Evolutionary conservation across 2,113 vertebrate species (phyloP).

Genomic region (Ornithorhynchus anatinus): DNA sequence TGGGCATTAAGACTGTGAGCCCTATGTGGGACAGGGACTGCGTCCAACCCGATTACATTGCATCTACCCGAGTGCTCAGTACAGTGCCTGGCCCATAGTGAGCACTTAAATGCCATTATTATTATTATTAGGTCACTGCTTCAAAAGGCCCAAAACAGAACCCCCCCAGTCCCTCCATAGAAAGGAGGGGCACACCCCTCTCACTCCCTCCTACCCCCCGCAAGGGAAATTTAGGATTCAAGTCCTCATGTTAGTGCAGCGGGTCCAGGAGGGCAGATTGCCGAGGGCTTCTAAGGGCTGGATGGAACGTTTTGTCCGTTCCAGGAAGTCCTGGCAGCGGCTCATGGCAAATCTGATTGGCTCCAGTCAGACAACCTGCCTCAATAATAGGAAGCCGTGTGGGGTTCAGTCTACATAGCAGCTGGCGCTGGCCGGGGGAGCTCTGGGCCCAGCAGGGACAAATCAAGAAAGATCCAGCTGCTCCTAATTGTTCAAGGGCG

Average conservation of each 20-base stretch:
- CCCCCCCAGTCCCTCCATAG: not conserved
- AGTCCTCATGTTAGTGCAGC: constrained; percentile 14
- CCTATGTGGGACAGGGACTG: too few species aligned
- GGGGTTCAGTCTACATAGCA: constrained; percentile 30
- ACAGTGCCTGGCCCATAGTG: too few species aligned
- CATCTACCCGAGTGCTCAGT: too few species aligned
- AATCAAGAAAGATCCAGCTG: not conserved
- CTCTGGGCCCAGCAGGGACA: constrained; percentile 10
- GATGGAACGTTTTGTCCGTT: constrained; percentile 45
- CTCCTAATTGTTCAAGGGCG: not conserved
- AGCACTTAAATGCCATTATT: too few species aligned
- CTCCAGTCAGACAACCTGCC: not conserved
- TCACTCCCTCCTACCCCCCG: not conserved
- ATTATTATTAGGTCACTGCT: too few species aligned
- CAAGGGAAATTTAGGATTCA: not conserved
- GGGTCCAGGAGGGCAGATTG: constrained; percentile 20
- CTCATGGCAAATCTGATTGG: constrained; percentile 17
- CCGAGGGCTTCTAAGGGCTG: constrained; percentile 7
- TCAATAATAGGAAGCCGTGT: not conserved
- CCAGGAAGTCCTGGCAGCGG: constrained; percentile 46
- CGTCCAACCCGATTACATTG: too few species aligned
- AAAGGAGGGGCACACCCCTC: not conserved
- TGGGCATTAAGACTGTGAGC: too few species aligned
- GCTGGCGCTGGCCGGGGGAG: constrained; percentile 16
- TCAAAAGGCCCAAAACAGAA: too few species aligned